Base-by-base conservation (phyloP, 2,797 vertebrate species). In the Gobionotothen gibberifrons region DNA sequence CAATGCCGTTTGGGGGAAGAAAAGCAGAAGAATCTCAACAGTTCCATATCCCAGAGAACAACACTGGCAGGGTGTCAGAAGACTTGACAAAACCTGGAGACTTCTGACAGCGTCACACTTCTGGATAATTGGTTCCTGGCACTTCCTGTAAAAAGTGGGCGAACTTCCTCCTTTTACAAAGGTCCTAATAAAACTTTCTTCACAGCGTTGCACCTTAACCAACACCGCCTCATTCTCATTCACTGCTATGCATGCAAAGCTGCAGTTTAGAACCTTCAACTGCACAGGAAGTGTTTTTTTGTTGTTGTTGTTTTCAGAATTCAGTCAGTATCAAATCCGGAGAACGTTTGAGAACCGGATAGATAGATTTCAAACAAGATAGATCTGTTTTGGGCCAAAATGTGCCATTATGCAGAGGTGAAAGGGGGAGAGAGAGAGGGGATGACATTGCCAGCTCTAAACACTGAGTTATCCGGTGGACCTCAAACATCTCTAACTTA, bases 1-100 rank as follows among this genome's bases (percentile, higher is more conserved):
- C 75, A 74, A 74, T 79, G 58, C 65, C 56, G 6, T 85, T 89
- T 86, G 73, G 67, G 70, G 55, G 21, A 6, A 2, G 9, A 46
- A 59, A 59, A 26, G 39, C 64, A 89, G 72, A 79, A 69, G 52
- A 61, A 32, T 76, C 87, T 90, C 88, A 92, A 91, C 90, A 86
- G 88, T 84, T 90, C 84, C 76, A 80, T 87, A 90, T 92, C 85
- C 85, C 86, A 89, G 82, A 88, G 88, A 91, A 92, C 92, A 92
- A 93, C 88, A 93, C 88, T 90, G 91, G 85, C 91, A 89, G 89
- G 87, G 93, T 94, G 93, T 93, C 90, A 93, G 84, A 87, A 90
- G 89, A 90, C 87, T 90, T 90, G 93, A 92, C 91, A 90, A 92
- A 93, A 93, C 87, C 88, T 81, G 81, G 82, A 93, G 91, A 93